Percentiles rank a stretch among this genome's conserved stretches.
phyloP scores from a whole-genome alignment of 2,113 vertebrate species.

The Equus quagga region DNA sequence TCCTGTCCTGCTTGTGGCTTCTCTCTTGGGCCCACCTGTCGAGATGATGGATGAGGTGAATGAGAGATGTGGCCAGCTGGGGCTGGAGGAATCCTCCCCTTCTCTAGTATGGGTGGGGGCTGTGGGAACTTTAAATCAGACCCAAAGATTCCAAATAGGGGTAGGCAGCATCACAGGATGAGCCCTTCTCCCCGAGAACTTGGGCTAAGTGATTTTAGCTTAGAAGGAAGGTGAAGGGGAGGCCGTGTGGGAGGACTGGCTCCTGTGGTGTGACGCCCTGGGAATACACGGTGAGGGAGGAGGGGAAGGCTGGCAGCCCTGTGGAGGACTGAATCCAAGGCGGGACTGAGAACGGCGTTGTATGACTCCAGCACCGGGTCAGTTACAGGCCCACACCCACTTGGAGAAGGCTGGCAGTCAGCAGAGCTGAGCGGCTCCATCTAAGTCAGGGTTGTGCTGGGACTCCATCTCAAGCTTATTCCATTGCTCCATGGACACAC shows the following conservation, averaged over 20 bases:
- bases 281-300: background rate
- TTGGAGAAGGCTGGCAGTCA: background rate
- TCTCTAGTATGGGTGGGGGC: background rate
- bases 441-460: background rate
- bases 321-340: background rate
- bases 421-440: background rate
- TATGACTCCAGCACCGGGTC: background rate
- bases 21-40: slow-evolving; percentile 74
- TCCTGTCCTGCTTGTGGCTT: slow-evolving; percentile 65
- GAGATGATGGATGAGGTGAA: slow-evolving; percentile 75
- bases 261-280: background rate
- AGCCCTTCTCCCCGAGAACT: background rate
- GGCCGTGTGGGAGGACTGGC: too few species aligned
- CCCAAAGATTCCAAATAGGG: background rate
- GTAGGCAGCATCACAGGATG: background rate
- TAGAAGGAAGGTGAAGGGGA: background rate
- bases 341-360: background rate
- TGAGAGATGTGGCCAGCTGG: slow-evolving; percentile 51
- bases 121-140: background rate
- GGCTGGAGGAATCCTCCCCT: slow-evolving; percentile 21
- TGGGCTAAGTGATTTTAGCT: background rate
- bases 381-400: too few species aligned
- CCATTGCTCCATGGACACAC: background rate
- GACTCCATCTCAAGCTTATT: background rate
- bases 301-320: background rate